Percentiles rank a stretch among this genome's conserved stretches.
These are phyloP conservation scores for Amphiprion percula DNA, from an alignment of 2,113 vertebrate genomes.

Conservation along the genomic window DNA sequence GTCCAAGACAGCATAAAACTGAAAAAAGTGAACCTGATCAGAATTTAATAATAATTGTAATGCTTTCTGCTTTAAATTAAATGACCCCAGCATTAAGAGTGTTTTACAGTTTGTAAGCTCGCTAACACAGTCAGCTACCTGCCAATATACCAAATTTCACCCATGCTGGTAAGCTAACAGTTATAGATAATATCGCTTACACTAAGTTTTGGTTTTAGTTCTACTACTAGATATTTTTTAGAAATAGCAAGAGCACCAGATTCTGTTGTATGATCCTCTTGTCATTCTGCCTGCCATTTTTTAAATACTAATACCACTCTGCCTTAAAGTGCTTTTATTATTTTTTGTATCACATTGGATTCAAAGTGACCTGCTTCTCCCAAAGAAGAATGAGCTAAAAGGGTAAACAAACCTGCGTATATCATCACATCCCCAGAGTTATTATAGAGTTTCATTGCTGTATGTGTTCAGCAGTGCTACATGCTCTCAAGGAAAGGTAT, in stretches of 20 bases:
- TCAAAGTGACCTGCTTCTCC: neutral
- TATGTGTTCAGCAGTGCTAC: neutral
- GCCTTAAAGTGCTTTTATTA: neutral
- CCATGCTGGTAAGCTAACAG: neutral
- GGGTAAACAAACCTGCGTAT: neutral
- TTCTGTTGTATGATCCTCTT: neutral
- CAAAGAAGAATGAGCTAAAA: neutral
- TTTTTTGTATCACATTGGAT: neutral
- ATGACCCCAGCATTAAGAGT: too few relatives aligned
- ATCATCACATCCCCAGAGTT: neutral
- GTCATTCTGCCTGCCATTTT: neutral
- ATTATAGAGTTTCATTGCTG: neutral
- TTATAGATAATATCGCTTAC: neutral
- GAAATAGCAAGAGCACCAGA: neutral
- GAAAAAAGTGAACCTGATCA: too few relatives aligned
- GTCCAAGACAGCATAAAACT: too few relatives aligned
- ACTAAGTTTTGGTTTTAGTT: neutral
- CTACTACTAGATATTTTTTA: neutral
- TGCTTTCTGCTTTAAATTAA: too few relatives aligned
- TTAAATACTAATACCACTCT: too few relatives aligned
- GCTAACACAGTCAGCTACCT: too few relatives aligned
- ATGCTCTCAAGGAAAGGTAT: conserved; percentile 37
- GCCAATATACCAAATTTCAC: neutral
- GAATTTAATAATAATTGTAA: too few relatives aligned
- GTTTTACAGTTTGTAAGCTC: too few relatives aligned